Evolutionary conservation across 1,140 invertebrate species (phyloP).

Genomic region (Pteromalus puparum): DNA sequence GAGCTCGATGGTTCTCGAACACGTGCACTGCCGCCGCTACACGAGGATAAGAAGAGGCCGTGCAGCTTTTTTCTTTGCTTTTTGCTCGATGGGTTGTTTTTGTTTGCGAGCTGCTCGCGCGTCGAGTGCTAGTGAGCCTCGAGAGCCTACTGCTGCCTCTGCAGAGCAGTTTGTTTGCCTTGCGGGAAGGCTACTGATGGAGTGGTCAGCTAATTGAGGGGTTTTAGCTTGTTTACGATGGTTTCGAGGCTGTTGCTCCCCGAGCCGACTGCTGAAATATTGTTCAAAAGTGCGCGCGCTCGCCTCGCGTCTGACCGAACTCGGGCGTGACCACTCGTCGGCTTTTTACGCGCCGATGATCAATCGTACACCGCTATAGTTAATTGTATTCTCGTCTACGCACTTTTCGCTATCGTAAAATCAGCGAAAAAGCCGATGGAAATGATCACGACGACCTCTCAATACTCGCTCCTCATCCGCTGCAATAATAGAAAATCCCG

Average conservation of each 20-base stretch:
- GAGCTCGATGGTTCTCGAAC: neutral
- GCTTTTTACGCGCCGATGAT: neutral
- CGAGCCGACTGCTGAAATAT: too few relatives aligned
- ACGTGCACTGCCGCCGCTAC: neutral
- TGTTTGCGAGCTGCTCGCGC: neutral
- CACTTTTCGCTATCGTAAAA: neutral
- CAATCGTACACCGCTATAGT: neutral
- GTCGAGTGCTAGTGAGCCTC: too few relatives aligned
- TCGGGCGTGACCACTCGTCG: neutral
- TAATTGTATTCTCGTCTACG: too few relatives aligned
- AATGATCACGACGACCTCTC: too few relatives aligned
- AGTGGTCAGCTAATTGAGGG: neutral
- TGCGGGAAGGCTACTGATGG: neutral
- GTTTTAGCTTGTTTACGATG: neutral
- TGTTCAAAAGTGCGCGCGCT: too few relatives aligned
- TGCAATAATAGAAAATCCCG: constrained; percentile 17
- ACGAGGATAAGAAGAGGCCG: neutral
- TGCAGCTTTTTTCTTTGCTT: neutral
- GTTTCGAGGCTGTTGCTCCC: neutral
- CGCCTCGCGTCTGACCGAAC: too few relatives aligned
- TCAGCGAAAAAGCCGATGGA: neutral
- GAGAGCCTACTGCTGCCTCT: neutral
- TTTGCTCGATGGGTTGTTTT: neutral
- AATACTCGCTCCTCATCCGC: neutral
- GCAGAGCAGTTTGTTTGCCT: neutral